Evolutionary conservation across 2,797 vertebrate species (phyloP).

Genomic region (Tragelaphus eurycerus): DNA sequence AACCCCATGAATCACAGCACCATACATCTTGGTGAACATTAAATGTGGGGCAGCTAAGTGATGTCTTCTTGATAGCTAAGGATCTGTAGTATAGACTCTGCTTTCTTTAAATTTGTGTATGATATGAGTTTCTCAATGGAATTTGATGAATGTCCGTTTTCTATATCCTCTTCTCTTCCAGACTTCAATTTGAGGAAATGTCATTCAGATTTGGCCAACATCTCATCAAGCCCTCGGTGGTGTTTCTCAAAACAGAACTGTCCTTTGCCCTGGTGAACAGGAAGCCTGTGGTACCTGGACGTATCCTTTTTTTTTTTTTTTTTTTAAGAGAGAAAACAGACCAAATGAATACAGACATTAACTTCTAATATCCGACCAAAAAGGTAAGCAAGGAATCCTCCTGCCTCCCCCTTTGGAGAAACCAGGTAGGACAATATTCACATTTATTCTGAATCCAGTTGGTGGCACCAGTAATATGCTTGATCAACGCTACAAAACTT

Average conservation of each 20-base stretch:
- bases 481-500: slow-evolving; percentile 81
- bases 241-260: slow-evolving; percentile 91
- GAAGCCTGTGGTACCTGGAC: slow-evolving; percentile 90
- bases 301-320: slow-evolving; percentile 84
- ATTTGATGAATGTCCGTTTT: neutral
- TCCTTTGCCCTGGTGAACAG: slow-evolving; percentile 93
- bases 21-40: neutral
- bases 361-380: neutral
- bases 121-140: neutral
- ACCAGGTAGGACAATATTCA: slow-evolving; percentile 81
- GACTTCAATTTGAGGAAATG: slow-evolving; percentile 65
- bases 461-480: slow-evolving; percentile 76
- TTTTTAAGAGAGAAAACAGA: neutral
- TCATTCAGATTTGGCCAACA: slow-evolving; percentile 89
- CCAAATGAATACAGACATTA: neutral
- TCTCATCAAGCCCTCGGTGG: slow-evolving; percentile 87
- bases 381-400: neutral
- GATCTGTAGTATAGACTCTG: neutral
- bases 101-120: neutral
- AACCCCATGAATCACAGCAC: no score
- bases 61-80: neutral
- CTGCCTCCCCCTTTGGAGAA: neutral
- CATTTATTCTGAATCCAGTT: slow-evolving; percentile 75
- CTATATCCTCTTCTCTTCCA: slow-evolving; percentile 60
- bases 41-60: neutral